phyloP scores from a whole-genome alignment of 1,140 invertebrate genomes.

The Orchestia grillus region DNA sequence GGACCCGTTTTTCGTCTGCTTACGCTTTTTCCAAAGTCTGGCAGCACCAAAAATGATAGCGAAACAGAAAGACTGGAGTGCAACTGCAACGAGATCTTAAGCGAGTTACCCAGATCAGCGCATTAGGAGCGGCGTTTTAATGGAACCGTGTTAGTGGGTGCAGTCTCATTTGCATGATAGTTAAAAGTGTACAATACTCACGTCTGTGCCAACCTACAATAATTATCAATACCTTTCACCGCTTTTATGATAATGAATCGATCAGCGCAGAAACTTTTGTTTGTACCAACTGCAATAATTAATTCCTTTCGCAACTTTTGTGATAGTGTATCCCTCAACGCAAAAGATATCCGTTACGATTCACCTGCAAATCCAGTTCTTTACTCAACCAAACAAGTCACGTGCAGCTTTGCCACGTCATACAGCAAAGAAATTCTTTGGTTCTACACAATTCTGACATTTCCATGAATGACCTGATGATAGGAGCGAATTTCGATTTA shows the following conservation, averaged over 20 bases:
- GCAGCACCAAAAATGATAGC: neutral
- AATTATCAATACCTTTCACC: neutral
- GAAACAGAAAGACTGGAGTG: neutral
- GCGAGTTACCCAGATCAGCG: neutral
- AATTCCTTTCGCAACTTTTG: neutral
- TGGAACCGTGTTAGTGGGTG: neutral
- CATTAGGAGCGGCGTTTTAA: neutral
- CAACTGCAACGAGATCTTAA: conserved; percentile 2
- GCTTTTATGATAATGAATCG: neutral
- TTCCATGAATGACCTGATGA: neutral
- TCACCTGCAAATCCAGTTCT: neutral
- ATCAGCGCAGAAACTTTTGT: neutral
- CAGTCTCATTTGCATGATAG: neutral
- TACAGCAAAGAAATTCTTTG: neutral
- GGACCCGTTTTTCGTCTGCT: neutral
- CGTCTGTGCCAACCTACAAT: neutral
- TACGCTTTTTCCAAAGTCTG: neutral
- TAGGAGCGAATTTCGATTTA: too few relatives aligned
- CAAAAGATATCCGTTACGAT: neutral
- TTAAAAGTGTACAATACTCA: neutral
- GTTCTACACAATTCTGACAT: neutral
- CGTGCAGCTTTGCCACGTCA: neutral
- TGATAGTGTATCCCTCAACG: neutral
- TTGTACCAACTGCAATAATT: neutral
- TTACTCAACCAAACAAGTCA: neutral